These are phyloP conservation scores for Phalacrocorax carbo DNA, from an alignment of 2,113 vertebrate genomes.

Conservation along the genomic window DNA sequence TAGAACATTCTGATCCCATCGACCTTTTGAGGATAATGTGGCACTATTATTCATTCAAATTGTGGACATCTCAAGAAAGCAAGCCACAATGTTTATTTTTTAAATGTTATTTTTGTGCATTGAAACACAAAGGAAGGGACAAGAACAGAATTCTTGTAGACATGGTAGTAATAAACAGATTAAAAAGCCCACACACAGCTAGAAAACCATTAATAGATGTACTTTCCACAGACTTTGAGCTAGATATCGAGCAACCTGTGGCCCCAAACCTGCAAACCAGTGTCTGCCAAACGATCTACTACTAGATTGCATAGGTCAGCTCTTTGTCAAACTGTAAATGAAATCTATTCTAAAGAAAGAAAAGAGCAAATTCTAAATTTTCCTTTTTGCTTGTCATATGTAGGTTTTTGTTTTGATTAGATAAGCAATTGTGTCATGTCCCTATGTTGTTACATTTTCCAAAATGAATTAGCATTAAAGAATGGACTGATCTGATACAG, in stretches of 20 bases:
- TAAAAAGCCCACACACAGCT: neutral
- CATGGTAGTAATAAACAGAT: neutral
- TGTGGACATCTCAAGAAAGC: neutral
- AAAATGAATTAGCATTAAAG: neutral
- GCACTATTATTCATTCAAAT: neutral
- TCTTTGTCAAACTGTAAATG: neutral
- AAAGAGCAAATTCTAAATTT: neutral
- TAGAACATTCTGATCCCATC: neutral
- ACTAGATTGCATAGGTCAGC: rapidly evolving
- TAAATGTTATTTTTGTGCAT: neutral
- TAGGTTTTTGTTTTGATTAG: neutral
- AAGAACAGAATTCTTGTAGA: neutral
- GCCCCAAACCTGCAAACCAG: neutral
- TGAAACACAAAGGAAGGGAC: neutral
- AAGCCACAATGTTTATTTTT: neutral
- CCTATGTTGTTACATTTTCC: neutral
- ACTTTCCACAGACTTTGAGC: neutral
- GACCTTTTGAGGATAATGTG: neutral
- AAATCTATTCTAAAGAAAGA: neutral
- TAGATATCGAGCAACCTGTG: neutral
- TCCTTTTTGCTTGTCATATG: neutral
- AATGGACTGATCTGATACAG: neutral
- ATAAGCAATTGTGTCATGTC: too few relatives aligned
- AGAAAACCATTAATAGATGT: neutral
- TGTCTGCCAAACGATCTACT: neutral